Evolutionary conservation across 2,113 vertebrate genomes (phyloP), one percentile per base, ranked within the genome.

Genomic region (Mirza zaza): DNA sequence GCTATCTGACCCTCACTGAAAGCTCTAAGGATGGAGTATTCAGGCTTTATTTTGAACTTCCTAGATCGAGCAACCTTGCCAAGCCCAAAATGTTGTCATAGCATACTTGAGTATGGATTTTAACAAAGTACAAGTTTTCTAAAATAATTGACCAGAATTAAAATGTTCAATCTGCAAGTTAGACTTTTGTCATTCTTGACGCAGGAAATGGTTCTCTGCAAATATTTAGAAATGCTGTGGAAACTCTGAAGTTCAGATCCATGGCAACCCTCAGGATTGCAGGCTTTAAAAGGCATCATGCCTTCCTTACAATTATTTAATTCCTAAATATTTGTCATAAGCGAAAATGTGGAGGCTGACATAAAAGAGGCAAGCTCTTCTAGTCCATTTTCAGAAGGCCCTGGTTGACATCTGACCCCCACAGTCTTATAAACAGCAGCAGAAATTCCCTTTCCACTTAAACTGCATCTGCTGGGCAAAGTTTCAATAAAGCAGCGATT

Each of bases 191-290:
- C 97, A 97, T 97, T 97, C 76, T 96, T 50, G 80, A 96, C 97
- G 95, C 96, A 98, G 98, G 97, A 98, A 98, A 98, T 76, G 59
- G 87, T 92, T 97, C 96, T 97, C 95, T 96, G 93, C 96, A 98
- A 98, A 98, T 98, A 98, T 98, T 98, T 98, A 98, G 97, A 68
- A 92, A 93, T 91, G 89, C 50, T 98, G 94, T 98, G 98, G 98
- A 96, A 98, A 98, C 97, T 87, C 90, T 95, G 97, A 98, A 96
- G 97, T 97, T 98, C 95, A 97, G 93, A 96, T 97, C 98, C 97
- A 98, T 98, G 97, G 97, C 98, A 97, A 93, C 96, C 90, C 42
- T 91, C 39, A 65, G 92, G 94, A 90, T 67, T 97, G 61, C 39
- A 71, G 93, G 76, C 89, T 96, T 15, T 96, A 94, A 97, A 97